Evolutionary conservation across 1,140 invertebrate species (phyloP), one percentile per base, ranked within the genome.

Genomic region (Heliconius hewitsoni): DNA sequence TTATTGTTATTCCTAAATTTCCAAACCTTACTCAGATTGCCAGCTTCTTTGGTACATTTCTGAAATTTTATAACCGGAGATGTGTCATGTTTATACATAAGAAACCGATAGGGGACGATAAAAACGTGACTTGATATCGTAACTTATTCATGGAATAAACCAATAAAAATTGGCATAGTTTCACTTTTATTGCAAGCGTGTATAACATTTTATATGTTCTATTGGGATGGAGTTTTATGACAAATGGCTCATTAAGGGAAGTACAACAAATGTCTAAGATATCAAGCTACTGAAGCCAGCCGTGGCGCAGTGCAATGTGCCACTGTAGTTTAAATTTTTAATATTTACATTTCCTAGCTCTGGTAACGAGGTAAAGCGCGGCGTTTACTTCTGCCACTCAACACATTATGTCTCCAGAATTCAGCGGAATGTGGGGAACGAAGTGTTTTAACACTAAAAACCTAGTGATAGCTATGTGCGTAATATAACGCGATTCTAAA

Each of bases 121-220:
- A 82, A 81, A 82, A 80, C 78, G 81, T 75, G 81, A 82, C 81
- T 79, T 82, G 78, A 72, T 80, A 78, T 78, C 76, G 75, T 82
- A 84, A 84, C 76, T 84, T 80, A 84, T 80, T 82, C 77, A 84
- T 82, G 83, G 71, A 84, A 82, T 82, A 82, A 83, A 79, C 80
- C 81, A 80, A 82, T 84, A 84, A 84, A 83, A 84, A 84, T 82
- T 83, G 82, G 80, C 78, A 84, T 84, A 84, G 80, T 82, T 82
- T 82, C 75, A 80, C 74, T 84, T 83, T 84, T 84, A 84, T 82
- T 74, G 77, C 81, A 23, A 55, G 19, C 70, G 66, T 77, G 77
- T 81, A 81, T 75, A 70, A 79, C 71, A 79, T 79, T 82, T 81
- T 77, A 82, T 79, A 79, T 66, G 71, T 76, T 74, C 74, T 82